Evolutionary conservation across 1,140 invertebrate genomes (phyloP), one percentile per base, ranked within the genome.

Genomic region (Campodea augens): DNA sequence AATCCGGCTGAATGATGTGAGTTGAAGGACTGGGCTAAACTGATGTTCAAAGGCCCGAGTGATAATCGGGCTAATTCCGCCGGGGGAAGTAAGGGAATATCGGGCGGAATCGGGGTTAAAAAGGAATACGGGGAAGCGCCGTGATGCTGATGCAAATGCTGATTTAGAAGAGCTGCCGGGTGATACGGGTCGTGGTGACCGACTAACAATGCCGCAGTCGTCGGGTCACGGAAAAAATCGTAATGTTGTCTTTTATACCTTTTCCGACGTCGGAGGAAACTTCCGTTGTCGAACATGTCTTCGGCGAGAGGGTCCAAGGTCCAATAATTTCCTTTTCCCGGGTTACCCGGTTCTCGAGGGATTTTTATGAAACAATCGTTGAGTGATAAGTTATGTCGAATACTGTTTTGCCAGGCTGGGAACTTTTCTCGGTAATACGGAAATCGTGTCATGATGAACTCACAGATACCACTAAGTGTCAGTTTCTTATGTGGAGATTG

Each of bases 321-420:
- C 95, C 95, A 98, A 63, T 98, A 98, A 58, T 98, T 98, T 0
- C 95, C 95, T 57, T 98, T 98, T 0, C 92, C 92, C 0, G 96
- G 95, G 59, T 98, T 98, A 0, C 92, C 93, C 0, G 93, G 92
- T 60, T 98, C 93, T 3, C 95, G 68, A 0, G 95, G 90, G 38
- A 98, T 92, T 66, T 99, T 99, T 18, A 98, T 84, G 63, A 99
- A 99, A 58, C 95, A 99, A 61, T 98, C 95, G 64, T 99, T 99
- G 29, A 99, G 66, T 10, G 85, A 91, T 12, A 99, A 66, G 63
- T 98, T 99, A 64, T 99, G 93, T 38, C 93, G 71, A 51, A 98
- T 97, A 1, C 85, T 90, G 61, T 98, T 97, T 62, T 92, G 88
- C 89, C 89, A 92, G 3, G 85, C 84, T 5, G 88, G 90, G 60